phyloP scores from a whole-genome alignment of 1,140 invertebrate genomes.

The Drosophila baimaii region DNA sequence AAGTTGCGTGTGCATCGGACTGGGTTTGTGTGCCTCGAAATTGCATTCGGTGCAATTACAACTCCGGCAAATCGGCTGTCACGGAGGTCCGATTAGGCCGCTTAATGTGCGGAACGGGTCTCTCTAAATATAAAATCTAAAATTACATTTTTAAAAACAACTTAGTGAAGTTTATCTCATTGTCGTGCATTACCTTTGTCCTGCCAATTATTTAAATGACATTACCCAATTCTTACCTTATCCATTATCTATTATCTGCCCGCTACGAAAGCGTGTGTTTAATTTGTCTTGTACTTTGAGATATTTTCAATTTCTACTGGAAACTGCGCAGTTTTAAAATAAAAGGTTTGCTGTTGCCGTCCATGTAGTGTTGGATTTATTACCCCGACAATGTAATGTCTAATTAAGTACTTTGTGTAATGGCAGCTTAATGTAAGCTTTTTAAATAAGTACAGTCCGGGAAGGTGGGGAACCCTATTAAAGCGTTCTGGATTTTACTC shows the following conservation, averaged over 20 bases:
- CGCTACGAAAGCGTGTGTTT: not conserved
- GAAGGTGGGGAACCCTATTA: not conserved
- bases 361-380: slow-evolving; percentile 43
- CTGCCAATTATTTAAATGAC: slow-evolving; percentile 21
- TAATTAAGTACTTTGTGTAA: slow-evolving; percentile 31
- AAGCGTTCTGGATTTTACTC: not conserved
- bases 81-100: slow-evolving; percentile 49
- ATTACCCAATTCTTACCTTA: not conserved
- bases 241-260: slow-evolving; percentile 1
- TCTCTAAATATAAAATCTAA: slow-evolving; percentile 44
- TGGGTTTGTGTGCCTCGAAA: slow-evolving; percentile 50
- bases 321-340: slow-evolving; percentile 34
- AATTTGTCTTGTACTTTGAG: slow-evolving; percentile 20
- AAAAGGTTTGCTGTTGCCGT: not conserved
- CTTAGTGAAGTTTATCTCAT: slow-evolving; percentile 3
- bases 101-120: slow-evolving; percentile 59
- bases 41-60: slow-evolving; percentile 36
- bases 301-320: slow-evolving; percentile 11
- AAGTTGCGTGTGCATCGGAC: slow-evolving; percentile 40
- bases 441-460: slow-evolving; percentile 4
- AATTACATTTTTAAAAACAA: slow-evolving; percentile 19
- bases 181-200: slow-evolving; percentile 19
- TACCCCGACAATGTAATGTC: slow-evolving; percentile 31
- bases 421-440: slow-evolving; percentile 8
- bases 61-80: slow-evolving; percentile 45